Conservation (phyloP, 2,888 invertebrate genomes). For the Drosophila paracracens region DNA sequence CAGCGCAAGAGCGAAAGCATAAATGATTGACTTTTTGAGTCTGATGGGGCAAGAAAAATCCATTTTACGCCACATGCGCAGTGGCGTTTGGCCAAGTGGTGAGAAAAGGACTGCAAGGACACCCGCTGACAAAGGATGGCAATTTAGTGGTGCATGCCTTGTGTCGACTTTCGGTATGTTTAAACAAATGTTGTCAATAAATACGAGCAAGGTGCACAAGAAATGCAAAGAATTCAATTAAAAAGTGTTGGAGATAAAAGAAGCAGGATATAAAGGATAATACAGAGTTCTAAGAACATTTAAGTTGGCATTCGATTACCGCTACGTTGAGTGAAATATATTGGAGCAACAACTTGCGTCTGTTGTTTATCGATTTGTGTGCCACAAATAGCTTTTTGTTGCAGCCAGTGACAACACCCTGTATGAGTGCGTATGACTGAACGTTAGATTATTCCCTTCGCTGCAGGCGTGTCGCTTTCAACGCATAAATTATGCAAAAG, state of each 20-base stretch:
- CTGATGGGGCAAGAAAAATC: conserved; percentile 62
- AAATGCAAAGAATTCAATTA: neutral
- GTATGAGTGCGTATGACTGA: conserved; percentile 31
- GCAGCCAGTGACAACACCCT: conserved; percentile 55
- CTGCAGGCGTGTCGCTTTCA: conserved; percentile 38
- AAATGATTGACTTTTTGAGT: conserved; percentile 15
- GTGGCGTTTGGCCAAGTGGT: conserved; percentile 32
- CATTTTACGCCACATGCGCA: conserved; percentile 82
- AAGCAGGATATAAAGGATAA: neutral
- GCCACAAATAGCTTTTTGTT: conserved; percentile 25
- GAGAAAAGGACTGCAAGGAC: conserved; percentile 29
- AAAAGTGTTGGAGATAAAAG: conserved; percentile 1
- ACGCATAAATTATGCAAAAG: conserved; percentile 56
- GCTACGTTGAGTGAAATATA: neutral
- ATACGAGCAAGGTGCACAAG: conserved; percentile 8
- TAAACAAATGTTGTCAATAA: conserved; percentile 15
- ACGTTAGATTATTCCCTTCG: conserved; percentile 23
- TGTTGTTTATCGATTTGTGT: conserved; percentile 69
- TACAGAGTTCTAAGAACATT: neutral
- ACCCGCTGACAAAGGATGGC: conserved; percentile 41
- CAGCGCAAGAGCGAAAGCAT: conserved; percentile 1
- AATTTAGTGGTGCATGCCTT: conserved; percentile 37
- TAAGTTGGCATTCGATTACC: conserved; percentile 39
- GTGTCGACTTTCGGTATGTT: conserved; percentile 24
- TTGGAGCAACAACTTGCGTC: conserved; percentile 57